Evolutionary conservation across 2,797 vertebrate genomes (phyloP), one percentile per base, ranked within the genome.

Genomic region (Austrolebias charrua): DNA sequence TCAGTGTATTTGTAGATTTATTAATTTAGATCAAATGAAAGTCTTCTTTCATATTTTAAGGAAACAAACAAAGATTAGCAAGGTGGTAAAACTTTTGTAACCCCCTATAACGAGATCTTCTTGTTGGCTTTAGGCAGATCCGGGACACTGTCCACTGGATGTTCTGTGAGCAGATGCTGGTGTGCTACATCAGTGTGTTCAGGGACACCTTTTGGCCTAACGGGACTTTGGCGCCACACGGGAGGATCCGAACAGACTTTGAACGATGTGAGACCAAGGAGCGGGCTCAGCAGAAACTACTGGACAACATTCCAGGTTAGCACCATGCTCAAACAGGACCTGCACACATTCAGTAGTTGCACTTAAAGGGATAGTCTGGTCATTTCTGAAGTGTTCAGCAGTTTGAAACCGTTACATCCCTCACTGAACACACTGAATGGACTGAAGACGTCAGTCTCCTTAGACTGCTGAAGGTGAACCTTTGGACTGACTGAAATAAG

Each of bases 141-240:
- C 94, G 96, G 79, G 97, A 99, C 93, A 98, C 97, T 0, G 93
- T 99, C 12, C 95, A 94, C 91, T 99, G 97, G 97, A 98, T 99
- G 78, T 96, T 98, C 91, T 95, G 94, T 57, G 97, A 99, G 54
- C 94, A 95, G 76, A 99, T 99, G 97, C 78, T 96, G 69, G 95
- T 97, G 69, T 96, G 95, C 85, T 99, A 99, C 89, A 95, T 97
- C 79, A 94, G 79, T 46, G 84, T 96, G 81, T 98, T 99, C 90
- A 93, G 94, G 82, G 96, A 99, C 85, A 91, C 94, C 2, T 98
- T 98, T 79, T 99, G 97, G 97, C 97, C 97, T 35, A 91, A 95
- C 0, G 97, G 96, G 55, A 95, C 93, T 76, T 63, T 98, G 75
- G 96, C 97, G 0, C 90, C 95, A 2, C 90, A 93, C 0, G 83